Conservation (phyloP, 2,888 invertebrate genomes). For the Orchesellides sinensis region DNA sequence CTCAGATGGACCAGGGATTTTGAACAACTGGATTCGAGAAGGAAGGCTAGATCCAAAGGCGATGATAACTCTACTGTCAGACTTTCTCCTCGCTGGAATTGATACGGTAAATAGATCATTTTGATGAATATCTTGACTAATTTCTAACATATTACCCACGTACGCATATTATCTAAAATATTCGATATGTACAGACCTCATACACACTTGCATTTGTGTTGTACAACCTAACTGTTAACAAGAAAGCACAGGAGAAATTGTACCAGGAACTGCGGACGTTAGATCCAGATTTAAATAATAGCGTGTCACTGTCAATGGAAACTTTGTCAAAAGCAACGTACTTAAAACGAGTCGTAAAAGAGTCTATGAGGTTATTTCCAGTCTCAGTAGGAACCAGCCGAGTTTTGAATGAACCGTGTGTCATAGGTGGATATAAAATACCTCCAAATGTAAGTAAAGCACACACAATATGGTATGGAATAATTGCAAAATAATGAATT, state of each 20-base stretch:
- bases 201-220: conserved; percentile 87
- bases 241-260: conserved; percentile 83
- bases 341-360: conserved; percentile 89
- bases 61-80: conserved; percentile 89
- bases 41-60: conserved; percentile 86
- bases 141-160: too few relatives aligned
- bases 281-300: conserved; percentile 77
- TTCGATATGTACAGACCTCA: conserved; percentile 81
- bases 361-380: conserved; percentile 88
- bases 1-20: conserved; percentile 77
- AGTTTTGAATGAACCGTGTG: conserved; percentile 83
- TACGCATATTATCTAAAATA: too few relatives aligned
- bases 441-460: conserved; percentile 84
- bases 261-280: conserved; percentile 82
- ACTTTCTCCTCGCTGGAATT: conserved; percentile 90
- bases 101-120: conserved; percentile 89
- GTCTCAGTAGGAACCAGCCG: conserved; percentile 90
- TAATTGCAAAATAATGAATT: too few relatives aligned
- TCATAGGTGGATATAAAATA: conserved; percentile 85
- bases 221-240: conserved; percentile 87
- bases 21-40: conserved; percentile 84
- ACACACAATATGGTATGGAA: neutral
- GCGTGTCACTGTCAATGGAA: conserved; percentile 78
- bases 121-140: too few relatives aligned
- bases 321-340: conserved; percentile 83